Base-by-base conservation (phyloP, 2,888 invertebrate species). In the Crioceris asparagi region DNA sequence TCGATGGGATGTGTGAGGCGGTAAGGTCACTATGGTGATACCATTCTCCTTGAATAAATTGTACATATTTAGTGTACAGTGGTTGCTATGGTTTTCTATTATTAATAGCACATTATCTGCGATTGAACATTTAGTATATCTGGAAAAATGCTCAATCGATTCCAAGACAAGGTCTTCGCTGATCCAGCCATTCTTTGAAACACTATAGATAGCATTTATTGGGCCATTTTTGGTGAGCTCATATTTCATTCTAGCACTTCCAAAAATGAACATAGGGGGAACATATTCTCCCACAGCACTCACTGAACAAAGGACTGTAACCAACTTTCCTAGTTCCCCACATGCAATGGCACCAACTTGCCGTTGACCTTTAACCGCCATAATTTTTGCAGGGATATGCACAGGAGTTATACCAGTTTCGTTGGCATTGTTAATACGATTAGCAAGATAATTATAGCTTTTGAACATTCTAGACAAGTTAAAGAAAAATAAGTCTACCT, bases 1-100 rank as follows among this genome's bases (percentile, higher is more conserved):
- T 3, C 40, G 32, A 27, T 49, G 46, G 8, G 46, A 47, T 12
- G 44, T 44, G 35, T 49, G 44, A 4, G 49, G 47, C 10, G 47
- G 40, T 5, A 49, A 25, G 7, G 44, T 38, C 11, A 47, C 21
- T 30, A 47, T 35, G 29, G 27, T 18, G 16, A 50, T 43, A 17
- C 40, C 39, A 30, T 43, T 36, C 29, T 33, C 29, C 29, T 36
- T 40, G 34, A 44, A 47, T 25, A 36, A 48, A 4, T 40, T 26
- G 38, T 41, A 46, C 16, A 31, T 16, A 8, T 29, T 18, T 6
- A 46, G 30, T 19, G 43, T 23, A 27, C 25, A 40, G 27, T 46
- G 47, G 26, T 31, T 45, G 7, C 17, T 15, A 32, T 42, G 42
- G 33, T 44, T 47, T 17, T 44, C 45, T 11, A 41, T 4, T 21